Evolutionary conservation across 2,797 vertebrate genomes (phyloP).

Genomic region (Hephaestus fuliginosus): DNA sequence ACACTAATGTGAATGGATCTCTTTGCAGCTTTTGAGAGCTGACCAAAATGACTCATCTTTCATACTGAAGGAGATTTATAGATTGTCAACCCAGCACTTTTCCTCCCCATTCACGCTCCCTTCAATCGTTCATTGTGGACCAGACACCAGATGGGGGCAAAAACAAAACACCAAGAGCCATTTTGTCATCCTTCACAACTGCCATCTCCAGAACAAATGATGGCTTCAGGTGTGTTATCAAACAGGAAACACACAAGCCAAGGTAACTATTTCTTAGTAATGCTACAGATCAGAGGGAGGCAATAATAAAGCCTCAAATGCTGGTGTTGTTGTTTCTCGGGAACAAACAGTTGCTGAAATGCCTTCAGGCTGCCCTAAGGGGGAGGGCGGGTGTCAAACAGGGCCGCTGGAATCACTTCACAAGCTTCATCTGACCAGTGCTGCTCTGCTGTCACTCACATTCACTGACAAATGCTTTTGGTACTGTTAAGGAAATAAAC

Average conservation of each 20-base stretch:
- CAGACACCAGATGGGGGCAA: conserved; percentile 91
- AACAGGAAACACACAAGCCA: conserved; percentile 61
- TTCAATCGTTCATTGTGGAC: conserved; percentile 87
- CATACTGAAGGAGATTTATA: conserved; percentile 72
- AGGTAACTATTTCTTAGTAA: conserved; percentile 55
- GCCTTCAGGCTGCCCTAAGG: conserved; percentile 63
- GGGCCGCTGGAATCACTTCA: conserved; percentile 53
- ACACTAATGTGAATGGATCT: conserved; percentile 64
- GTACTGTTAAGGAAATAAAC: neutral
- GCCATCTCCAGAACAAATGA: conserved; percentile 71
- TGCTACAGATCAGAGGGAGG: conserved; percentile 46
- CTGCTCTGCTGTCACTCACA: conserved; percentile 33
- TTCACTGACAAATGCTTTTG: neutral
- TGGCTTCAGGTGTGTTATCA: conserved; percentile 70
- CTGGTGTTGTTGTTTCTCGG: conserved; percentile 46
- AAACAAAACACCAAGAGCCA: conserved; percentile 84
- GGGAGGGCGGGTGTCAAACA: conserved; percentile 52
- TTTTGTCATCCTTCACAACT: conserved; percentile 86
- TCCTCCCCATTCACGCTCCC: conserved; percentile 73
- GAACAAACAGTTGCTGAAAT: conserved; percentile 64
- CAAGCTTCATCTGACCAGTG: conserved; percentile 23
- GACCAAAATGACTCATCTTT: conserved; percentile 68
- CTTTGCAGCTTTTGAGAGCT: conserved; percentile 52
- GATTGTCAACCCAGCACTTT: conserved; percentile 68
- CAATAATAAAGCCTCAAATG: conserved; percentile 47